Evolutionary conservation across 2,113 vertebrate genomes (phyloP).

Genomic region (Oophaga pumilio): DNA sequence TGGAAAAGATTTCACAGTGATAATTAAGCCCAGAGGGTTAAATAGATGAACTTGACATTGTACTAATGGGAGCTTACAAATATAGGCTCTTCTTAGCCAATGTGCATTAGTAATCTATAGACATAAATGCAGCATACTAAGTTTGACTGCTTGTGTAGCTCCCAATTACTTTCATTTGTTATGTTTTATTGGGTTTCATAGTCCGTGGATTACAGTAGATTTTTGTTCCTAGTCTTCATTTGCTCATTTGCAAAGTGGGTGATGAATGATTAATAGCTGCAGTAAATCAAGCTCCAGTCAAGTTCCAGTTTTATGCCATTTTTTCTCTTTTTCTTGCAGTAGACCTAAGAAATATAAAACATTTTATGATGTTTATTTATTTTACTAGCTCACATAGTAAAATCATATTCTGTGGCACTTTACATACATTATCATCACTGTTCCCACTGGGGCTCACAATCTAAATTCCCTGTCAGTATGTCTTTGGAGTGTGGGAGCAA

Average conservation of each 20-base stretch:
- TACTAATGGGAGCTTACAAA: slow-evolving; percentile 40
- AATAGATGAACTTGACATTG: slow-evolving; percentile 34
- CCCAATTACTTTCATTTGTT: slow-evolving; percentile 13
- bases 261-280: neutral
- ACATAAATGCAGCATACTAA: neutral
- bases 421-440: too few species aligned
- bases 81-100: slow-evolving; percentile 20
- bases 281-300: neutral
- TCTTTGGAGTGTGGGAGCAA: too few species aligned
- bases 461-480: too few species aligned
- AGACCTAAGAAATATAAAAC: neutral
- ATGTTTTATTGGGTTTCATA: neutral
- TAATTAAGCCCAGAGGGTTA: slow-evolving; percentile 48
- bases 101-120: slow-evolving; percentile 27
- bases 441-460: too few species aligned
- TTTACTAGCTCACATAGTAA: too few species aligned
- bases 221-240: neutral
- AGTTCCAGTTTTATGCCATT: neutral
- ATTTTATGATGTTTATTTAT: neutral
- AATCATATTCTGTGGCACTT: too few species aligned
- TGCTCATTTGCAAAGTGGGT: neutral
- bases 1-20: slow-evolving; percentile 17
- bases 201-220: neutral
- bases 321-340: neutral
- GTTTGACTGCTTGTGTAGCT: neutral